phyloP scores from a whole-genome alignment of 2,113 vertebrate species.

The Bombycilla garrulus region DNA sequence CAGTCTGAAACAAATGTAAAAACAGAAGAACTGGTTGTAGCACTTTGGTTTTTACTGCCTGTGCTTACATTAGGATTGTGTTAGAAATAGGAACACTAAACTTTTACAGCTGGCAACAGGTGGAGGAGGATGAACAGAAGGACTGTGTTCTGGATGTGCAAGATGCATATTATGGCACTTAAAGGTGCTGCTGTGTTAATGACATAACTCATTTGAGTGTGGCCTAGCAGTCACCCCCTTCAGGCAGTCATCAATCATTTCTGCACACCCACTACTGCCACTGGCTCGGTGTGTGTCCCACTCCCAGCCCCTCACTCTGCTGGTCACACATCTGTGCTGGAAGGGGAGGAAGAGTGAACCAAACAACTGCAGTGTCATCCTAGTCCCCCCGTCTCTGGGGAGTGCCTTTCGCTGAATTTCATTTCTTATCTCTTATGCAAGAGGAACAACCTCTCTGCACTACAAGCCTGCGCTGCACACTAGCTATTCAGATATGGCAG shows the following conservation, averaged over 20 bases:
- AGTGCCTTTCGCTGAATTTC: background rate
- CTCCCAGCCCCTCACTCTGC: background rate
- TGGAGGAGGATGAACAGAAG: background rate
- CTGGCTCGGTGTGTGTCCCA: rapidly evolving
- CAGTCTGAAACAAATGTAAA: conserved; percentile 8
- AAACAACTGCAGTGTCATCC: background rate
- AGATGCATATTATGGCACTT: background rate
- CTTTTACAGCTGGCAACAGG: conserved; percentile 21
- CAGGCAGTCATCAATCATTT: background rate
- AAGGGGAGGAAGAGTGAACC: background rate
- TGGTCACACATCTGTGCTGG: rapidly evolving
- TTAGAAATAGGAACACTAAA: background rate
- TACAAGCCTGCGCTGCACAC: background rate
- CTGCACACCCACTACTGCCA: background rate
- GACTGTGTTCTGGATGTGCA: background rate
- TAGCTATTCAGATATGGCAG: background rate
- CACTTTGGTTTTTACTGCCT: background rate
- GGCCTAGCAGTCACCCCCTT: background rate
- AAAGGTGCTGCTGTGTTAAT: background rate
- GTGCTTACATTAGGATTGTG: background rate
- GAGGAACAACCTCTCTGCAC: background rate
- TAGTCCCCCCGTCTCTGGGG: background rate
- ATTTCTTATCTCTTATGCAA: background rate
- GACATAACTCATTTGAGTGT: background rate
- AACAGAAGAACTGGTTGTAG: conserved; percentile 8